Percentiles rank a stretch among this genome's conserved stretches.
Conservation (phyloP, 2,888 invertebrate species). For the Miltochrista miniata region DNA sequence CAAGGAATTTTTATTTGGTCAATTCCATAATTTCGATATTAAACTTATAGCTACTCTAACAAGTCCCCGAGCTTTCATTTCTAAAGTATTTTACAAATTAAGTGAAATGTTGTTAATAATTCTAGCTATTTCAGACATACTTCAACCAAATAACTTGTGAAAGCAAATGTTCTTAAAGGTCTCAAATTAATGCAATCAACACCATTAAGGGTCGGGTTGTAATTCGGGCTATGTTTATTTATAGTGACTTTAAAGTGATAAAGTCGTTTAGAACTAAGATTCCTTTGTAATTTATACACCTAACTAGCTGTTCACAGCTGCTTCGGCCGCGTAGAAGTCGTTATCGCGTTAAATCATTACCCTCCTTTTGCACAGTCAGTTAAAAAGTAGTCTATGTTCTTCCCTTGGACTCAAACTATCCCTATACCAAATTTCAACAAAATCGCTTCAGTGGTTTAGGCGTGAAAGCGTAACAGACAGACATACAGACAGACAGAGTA, state of each 20-base stretch:
- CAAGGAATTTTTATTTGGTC: too few species aligned
- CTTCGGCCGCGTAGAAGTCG: too few species aligned
- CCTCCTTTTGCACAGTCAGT: too few species aligned
- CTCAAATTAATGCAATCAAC: constrained; percentile 20
- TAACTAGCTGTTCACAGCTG: too few species aligned
- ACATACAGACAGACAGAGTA: too few species aligned
- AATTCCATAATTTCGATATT: neutral
- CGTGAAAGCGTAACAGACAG: too few species aligned
- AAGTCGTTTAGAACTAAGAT: neutral
- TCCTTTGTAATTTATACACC: neutral
- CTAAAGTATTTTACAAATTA: constrained; percentile 7
- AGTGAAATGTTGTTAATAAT: constrained; percentile 16
- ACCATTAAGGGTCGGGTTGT: constrained; percentile 16
- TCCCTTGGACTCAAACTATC: too few species aligned
- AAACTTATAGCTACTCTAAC: neutral
- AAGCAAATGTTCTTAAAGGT: constrained; percentile 16
- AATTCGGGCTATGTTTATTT: constrained; percentile 2
- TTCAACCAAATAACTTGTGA: constrained; percentile 9
- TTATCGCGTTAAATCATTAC: too few species aligned
- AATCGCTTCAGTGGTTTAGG: too few species aligned
- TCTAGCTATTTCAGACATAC: constrained; percentile 12
- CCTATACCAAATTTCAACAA: too few species aligned
- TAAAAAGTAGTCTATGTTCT: too few species aligned
- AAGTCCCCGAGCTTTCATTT: neutral
- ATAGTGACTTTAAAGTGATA: neutral